A percentile compares a stretch with the other conserved stretches of the same genome.
Evolutionary conservation across 2,113 vertebrate species (phyloP).

Genomic region (Oncorhynchus tshawytscha): DNA sequence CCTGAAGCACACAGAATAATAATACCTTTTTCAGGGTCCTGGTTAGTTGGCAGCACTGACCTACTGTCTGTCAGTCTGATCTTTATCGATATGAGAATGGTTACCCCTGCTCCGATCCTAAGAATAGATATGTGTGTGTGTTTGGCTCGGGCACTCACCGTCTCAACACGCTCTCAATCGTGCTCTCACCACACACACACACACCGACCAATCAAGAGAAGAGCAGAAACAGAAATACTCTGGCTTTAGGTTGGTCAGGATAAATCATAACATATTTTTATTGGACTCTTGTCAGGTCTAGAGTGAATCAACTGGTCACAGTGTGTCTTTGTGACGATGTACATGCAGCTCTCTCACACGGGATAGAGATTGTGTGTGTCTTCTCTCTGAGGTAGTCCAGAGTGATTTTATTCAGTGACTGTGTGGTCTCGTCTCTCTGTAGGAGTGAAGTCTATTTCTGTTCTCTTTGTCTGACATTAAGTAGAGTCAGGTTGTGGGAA

Average conservation of each 20-base stretch:
- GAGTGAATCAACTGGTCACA: slow-evolving; percentile 25
- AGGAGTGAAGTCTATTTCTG: slow-evolving; percentile 27
- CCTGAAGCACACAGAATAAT: slow-evolving; percentile 23
- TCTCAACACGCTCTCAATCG: slow-evolving; percentile 63
- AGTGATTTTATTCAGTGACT: slow-evolving; percentile 28
- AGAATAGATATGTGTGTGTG: slow-evolving; percentile 65
- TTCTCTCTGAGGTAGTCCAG: slow-evolving; percentile 12
- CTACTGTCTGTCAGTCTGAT: slow-evolving; percentile 30
- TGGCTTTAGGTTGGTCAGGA: slow-evolving; percentile 52
- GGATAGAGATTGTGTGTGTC: slow-evolving; percentile 19
- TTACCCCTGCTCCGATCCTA: slow-evolving; percentile 55
- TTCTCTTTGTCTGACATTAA: slow-evolving; percentile 42
- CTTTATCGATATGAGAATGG: slow-evolving; percentile 45
- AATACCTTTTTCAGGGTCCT: slow-evolving; percentile 36
- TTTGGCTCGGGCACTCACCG: slow-evolving; percentile 67
- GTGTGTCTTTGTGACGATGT: not conserved
- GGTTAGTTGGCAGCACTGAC: slow-evolving; percentile 8
- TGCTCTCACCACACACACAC: slow-evolving; percentile 34
- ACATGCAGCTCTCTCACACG: not conserved
- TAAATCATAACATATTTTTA: slow-evolving; percentile 30
- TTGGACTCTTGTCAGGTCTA: slow-evolving; percentile 30
- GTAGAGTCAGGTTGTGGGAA: slow-evolving; percentile 20
- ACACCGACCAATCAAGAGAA: slow-evolving; percentile 17
- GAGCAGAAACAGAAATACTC: slow-evolving; percentile 54
- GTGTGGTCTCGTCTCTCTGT: slow-evolving; percentile 25